Percentiles rank a stretch among this genome's conserved stretches.
Conservation (phyloP, 2,113 vertebrate species). For the Perognathus longimembris region DNA sequence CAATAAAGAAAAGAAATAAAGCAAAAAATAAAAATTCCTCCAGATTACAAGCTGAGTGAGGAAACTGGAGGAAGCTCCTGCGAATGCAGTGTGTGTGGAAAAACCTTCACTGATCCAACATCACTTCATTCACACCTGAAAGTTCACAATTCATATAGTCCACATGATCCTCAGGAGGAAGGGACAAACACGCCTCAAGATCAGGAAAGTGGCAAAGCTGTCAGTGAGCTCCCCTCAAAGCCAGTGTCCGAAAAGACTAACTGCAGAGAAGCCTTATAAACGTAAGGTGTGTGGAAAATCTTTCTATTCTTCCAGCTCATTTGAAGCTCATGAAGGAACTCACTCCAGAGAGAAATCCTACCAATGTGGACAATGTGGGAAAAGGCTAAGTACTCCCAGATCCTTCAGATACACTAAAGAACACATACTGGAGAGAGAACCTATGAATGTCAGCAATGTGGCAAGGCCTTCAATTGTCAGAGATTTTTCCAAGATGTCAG, state of each 20-base stretch:
- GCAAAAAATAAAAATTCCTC: no score
- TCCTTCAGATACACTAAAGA: slow-evolving; percentile 24
- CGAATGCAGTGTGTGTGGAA: slow-evolving; percentile 49
- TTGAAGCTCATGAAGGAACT: slow-evolving; percentile 36
- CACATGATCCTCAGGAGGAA: not conserved
- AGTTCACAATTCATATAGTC: slow-evolving; percentile 4
- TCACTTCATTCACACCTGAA: slow-evolving; percentile 45
- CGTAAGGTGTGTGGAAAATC: slow-evolving; percentile 38
- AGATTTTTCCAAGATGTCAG: not conserved
- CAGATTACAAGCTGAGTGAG: slow-evolving; percentile 17
- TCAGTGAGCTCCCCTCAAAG: no score
- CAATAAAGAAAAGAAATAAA: no score
- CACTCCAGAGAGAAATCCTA: not conserved
- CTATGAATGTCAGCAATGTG: slow-evolving; percentile 54
- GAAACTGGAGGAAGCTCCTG: slow-evolving; percentile 42
- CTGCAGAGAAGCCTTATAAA: slow-evolving; percentile 33
- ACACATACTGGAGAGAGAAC: slow-evolving; percentile 63
- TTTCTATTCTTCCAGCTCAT: slow-evolving; percentile 21
- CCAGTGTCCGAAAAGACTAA: slow-evolving; percentile 66
- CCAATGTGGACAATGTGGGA: slow-evolving; percentile 7
- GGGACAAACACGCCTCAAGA: slow-evolving; percentile 45
- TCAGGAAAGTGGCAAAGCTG: slow-evolving; percentile 13
- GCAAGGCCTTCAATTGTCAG: slow-evolving; percentile 22
- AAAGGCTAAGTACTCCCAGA: not conserved
- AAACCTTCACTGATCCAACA: slow-evolving; percentile 14